Percentiles rank a stretch among this genome's conserved stretches.
Conservation (phyloP, 2,797 vertebrate species). For the Liasis olivaceus region DNA sequence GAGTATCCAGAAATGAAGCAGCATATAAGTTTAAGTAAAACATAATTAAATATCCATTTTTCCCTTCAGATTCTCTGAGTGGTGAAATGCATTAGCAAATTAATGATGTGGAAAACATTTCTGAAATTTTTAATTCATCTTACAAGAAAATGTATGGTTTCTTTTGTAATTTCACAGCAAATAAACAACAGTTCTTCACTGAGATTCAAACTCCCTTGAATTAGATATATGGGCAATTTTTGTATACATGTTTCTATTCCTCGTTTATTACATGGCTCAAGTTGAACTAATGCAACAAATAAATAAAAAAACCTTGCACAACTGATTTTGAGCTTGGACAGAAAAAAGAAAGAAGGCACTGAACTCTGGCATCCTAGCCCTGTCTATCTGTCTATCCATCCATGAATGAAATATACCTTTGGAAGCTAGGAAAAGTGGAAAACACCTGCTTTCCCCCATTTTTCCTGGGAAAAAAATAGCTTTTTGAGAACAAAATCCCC, state of each 20-base stretch:
- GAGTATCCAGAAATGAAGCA: too few species aligned
- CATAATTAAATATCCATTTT: background rate
- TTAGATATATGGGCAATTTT: background rate
- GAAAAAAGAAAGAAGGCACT: background rate
- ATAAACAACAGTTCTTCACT: too few species aligned
- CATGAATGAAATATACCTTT: too few species aligned
- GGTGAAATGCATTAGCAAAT: background rate
- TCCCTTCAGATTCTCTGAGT: background rate
- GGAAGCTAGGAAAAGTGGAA: too few species aligned
- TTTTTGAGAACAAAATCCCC: background rate
- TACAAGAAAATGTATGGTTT: background rate
- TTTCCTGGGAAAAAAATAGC: background rate
- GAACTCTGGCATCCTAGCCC: background rate
- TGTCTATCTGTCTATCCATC: too few species aligned
- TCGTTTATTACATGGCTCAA: background rate
- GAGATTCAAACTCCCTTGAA: background rate
- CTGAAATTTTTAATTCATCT: too few species aligned
- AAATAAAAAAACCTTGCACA: background rate
- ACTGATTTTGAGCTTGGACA: background rate
- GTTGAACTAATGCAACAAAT: background rate
- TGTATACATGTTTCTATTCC: background rate
- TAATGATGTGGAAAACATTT: background rate
- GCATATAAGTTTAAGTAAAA: too few species aligned
- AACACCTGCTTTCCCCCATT: background rate
- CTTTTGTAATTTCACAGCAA: background rate